Base-by-base conservation (phyloP, 2,888 invertebrate genomes). In the Noctua janthe region DNA sequence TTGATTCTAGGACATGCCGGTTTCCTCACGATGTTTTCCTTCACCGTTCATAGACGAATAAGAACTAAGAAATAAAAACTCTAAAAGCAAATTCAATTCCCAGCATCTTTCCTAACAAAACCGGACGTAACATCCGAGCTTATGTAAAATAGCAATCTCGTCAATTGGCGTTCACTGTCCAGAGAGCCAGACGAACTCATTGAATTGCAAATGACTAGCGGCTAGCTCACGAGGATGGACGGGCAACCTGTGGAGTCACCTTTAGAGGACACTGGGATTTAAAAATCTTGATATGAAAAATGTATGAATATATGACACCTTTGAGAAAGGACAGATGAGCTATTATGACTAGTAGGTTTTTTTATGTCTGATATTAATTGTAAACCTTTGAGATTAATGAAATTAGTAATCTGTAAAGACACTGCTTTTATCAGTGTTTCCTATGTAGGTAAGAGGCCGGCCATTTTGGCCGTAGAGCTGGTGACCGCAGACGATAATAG, bases 161-260 rank as follows among this genome's bases (percentile, higher is more conserved):
- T 85, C 92, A 92, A 91, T 93, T 92, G 91, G 72, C 82, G 59
- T 35, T 74, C 62, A 54, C 78, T 20, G 7, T 78, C 74, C 80
- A 66, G 84, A 84, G 91, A 89, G 39, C 79, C 77, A 83, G 80
- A 83, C 91, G 78, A 77, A 80, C 93, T 93, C 92, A 93, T 94
- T 94, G 94, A 94, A 92, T 94, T 91, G 90, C 94, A 94, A 94
- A 94, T 94, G 64, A 71, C 47, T 64, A 47, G 71, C 56, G 62
- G 69, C 85, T 87, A 87, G 73, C 78, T 67, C 59, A 69, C 76
- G 71, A 51, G 43, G 59, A 78, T 62, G 29, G 54, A 59, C 35
- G 29, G 13, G 13, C 83, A 88, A 88, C 83, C 82, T 90, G 81
- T 85, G 70, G 82, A 84, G 56, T 79, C 77, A 76, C 80, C 78